Conservation (phyloP, 1,140 invertebrate genomes). For the Meloidogyne hapla region DNA sequence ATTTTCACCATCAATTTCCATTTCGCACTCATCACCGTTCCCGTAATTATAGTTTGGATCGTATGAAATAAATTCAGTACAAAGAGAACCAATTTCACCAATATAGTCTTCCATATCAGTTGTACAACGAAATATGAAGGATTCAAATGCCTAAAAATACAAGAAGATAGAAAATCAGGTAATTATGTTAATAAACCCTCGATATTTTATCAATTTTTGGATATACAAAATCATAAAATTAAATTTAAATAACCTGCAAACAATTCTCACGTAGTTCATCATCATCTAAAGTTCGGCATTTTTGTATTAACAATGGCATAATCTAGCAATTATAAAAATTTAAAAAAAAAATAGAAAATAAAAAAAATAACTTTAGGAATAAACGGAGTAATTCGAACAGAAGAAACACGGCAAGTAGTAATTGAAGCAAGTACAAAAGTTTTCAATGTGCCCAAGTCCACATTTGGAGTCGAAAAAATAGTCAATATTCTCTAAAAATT, state of each 20-base stretch:
- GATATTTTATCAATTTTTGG: too few species aligned
- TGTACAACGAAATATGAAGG: constrained; percentile 47
- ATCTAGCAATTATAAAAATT: constrained; percentile 21
- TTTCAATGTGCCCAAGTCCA: constrained; percentile 34
- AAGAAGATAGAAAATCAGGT: not conserved
- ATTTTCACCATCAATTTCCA: constrained; percentile 47
- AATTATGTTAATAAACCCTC: constrained; percentile 7
- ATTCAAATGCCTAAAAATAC: constrained; percentile 49
- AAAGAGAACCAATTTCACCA: constrained; percentile 28
- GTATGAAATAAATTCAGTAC: constrained; percentile 40
- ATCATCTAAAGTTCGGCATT: constrained; percentile 46
- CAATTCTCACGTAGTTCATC: constrained; percentile 57
- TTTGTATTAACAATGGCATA: constrained; percentile 34
- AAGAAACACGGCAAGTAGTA: constrained; percentile 34
- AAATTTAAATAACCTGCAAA: constrained; percentile 42
- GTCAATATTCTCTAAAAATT: constrained; percentile 51
- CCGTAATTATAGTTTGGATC: constrained; percentile 63
- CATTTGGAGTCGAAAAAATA: constrained; percentile 22
- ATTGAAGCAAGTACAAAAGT: constrained; percentile 38
- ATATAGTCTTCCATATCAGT: constrained; percentile 38
- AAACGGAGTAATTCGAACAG: constrained; percentile 35
- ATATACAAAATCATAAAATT: constrained; percentile 18
- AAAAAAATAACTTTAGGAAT: constrained; percentile 26
- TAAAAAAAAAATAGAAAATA: not conserved
- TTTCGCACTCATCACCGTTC: constrained; percentile 48